A percentile compares a stretch with the other conserved stretches of the same genome.
These are phyloP conservation scores for Gortyna flavago DNA, from an alignment of 2,888 invertebrate genomes.

Conservation along the genomic window DNA sequence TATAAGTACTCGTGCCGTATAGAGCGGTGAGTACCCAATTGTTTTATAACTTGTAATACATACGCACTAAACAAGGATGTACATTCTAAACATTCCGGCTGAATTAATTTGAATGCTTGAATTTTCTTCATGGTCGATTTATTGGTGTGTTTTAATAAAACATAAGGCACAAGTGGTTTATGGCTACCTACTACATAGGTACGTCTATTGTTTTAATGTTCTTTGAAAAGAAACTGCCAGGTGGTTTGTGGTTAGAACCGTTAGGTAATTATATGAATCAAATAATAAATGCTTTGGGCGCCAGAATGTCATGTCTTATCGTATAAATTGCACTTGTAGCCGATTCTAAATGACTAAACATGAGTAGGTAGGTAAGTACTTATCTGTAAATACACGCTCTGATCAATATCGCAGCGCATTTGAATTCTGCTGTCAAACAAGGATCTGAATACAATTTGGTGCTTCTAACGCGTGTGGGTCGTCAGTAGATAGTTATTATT, in stretches of 20 bases:
- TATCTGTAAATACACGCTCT: conserved; percentile 41
- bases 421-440: conserved; percentile 79
- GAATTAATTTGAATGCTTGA: conserved; percentile 73
- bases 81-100: conserved; percentile 68
- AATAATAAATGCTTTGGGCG: conserved; percentile 40
- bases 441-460: conserved; percentile 80
- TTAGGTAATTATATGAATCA: conserved; percentile 40
- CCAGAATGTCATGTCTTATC: conserved; percentile 16
- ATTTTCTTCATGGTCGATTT: conserved; percentile 67
- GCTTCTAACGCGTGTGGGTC: conserved; percentile 72
- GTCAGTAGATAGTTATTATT: conserved; percentile 85
- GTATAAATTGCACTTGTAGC: conserved; percentile 15
- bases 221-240: conserved; percentile 39
- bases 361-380: conserved; percentile 10
- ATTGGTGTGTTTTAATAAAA: conserved; percentile 66
- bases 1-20: conserved; percentile 64
- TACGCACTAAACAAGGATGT: conserved; percentile 69
- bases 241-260: conserved; percentile 46
- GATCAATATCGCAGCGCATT: conserved; percentile 72
- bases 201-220: conserved; percentile 49
- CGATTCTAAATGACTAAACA: conserved; percentile 23
- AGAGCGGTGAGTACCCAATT: conserved; percentile 69
- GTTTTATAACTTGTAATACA: conserved; percentile 68
- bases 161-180: conserved; percentile 65
- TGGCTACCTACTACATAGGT: conserved; percentile 37